These are phyloP conservation scores for Puffinus mauretanicus DNA, from an alignment of 2,113 vertebrate genomes.

Conservation along the genomic window DNA sequence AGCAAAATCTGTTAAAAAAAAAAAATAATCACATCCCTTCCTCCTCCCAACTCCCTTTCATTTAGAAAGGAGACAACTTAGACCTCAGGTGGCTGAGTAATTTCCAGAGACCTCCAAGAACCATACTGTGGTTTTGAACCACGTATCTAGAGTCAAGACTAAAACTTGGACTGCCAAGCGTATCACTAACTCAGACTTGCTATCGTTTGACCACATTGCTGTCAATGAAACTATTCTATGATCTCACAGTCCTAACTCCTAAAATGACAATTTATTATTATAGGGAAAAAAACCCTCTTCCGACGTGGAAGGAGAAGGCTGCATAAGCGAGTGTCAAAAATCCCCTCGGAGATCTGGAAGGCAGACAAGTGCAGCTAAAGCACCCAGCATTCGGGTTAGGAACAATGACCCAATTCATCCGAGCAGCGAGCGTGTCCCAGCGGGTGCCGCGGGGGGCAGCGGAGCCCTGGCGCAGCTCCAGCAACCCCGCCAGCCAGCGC, in stretches of 20 bases:
- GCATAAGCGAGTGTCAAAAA: background rate
- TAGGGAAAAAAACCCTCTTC: background rate
- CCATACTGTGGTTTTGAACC: background rate
- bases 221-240: background rate
- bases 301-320: background rate
- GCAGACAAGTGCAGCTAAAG: background rate
- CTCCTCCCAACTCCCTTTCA: constrained; percentile 2
- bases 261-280: background rate
- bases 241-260: background rate
- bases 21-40: constrained; percentile 5
- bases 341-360: background rate
- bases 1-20: constrained; percentile 64
- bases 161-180: background rate
- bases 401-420: background rate
- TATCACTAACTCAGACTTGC: background rate
- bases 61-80: constrained; percentile 11
- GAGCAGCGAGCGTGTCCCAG: background rate
- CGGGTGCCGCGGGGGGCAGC: rapidly evolving
- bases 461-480: background rate
- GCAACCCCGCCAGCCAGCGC: background rate
- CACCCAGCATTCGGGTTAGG: background rate
- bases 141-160: background rate
- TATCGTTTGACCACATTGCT: background rate
- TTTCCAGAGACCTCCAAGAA: background rate
- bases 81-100: constrained; percentile 11